Evolutionary conservation across 2,113 vertebrate genomes (phyloP), one percentile per base, ranked within the genome.

Genomic region (Mormyrus iriodes): DNA sequence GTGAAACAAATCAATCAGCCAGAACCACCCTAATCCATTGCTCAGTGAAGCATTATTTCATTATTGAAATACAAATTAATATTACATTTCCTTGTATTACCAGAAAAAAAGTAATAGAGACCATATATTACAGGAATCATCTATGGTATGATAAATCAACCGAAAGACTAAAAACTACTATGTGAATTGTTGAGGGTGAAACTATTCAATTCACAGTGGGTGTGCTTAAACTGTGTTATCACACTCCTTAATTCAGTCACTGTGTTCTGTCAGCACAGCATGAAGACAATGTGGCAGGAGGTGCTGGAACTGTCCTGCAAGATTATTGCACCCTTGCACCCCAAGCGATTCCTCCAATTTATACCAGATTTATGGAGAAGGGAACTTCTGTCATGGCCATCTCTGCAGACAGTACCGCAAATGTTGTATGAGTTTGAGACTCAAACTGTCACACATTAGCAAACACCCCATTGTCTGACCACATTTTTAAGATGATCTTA

Each of bases 1-100:
- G 91, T 91, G 91, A 94, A 93, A 92, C 90, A 55, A 94, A 95
- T 95, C 94, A 95, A 94, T 94, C 91, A 90, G 58, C 91, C 88
- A 89, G 86, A 2, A 48, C 88, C 82, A 91, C 89, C 90, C 4
- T 94, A 92, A 95, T 94, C 92, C 91, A 93, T 94, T 95, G 91
- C 89, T 90, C 76, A 84, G 46, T 84, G 51, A 52, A 88, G 48
- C 86, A 61, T 92, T 94, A 84, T 84, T 84, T 84, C 82, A 84
- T 84, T 84, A 94, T 93, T 94, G 94, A 94, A 95, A 95, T 93
- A 92, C 91, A 91, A 91, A 94, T 94, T 92, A 94, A 94, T 94
- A 94, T 91, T 91, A 93, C 53, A 93, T 93, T 94, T 93, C 92
- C 92, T 88, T 83, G 82, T 88, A 90, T 90, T 91, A 90, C 92